phyloP scores from a whole-genome alignment of 2,888 invertebrate genomes.

The Sinhomidia bicolor region DNA sequence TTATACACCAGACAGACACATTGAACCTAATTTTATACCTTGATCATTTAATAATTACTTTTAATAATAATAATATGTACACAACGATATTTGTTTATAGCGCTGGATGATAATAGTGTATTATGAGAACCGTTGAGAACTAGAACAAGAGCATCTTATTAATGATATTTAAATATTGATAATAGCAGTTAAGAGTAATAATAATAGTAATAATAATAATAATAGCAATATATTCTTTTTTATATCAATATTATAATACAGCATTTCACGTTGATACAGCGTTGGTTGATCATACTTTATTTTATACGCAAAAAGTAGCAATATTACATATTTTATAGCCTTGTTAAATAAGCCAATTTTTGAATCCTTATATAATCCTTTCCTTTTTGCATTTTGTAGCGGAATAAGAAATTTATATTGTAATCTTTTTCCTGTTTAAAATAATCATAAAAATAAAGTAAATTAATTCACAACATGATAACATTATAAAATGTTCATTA shows the following conservation, averaged over 20 bases:
- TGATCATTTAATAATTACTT: constrained; percentile 7
- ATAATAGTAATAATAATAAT: constrained; percentile 40
- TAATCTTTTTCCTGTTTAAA: constrained; percentile 46
- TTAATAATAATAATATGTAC: constrained; percentile 37
- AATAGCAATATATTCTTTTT: no score
- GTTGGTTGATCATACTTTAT: constrained; percentile 46
- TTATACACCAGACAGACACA: constrained; percentile 32
- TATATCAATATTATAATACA: constrained; percentile 41
- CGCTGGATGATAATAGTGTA: constrained; percentile 42
- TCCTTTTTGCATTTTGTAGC: constrained; percentile 30
- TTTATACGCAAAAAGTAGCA: background rate
- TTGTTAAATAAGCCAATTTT: constrained; percentile 47
- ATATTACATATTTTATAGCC: constrained; percentile 11
- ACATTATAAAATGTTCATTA: background rate
- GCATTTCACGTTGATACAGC: constrained; percentile 51
- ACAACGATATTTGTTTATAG: constrained; percentile 50
- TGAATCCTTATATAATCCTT: constrained; percentile 30
- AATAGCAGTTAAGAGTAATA: background rate
- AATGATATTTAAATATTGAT: constrained; percentile 16
- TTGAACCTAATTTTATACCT: constrained; percentile 21
- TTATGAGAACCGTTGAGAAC: constrained; percentile 57
- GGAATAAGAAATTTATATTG: constrained; percentile 52
- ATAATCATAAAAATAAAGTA: constrained; percentile 45
- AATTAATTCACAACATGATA: constrained; percentile 34
- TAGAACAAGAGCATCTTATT: constrained; percentile 43